A percentile compares a stretch with the other conserved stretches of the same genome.
phyloP scores from a whole-genome alignment of 2,888 invertebrate species.

The Pyrrhosoma nymphula region DNA sequence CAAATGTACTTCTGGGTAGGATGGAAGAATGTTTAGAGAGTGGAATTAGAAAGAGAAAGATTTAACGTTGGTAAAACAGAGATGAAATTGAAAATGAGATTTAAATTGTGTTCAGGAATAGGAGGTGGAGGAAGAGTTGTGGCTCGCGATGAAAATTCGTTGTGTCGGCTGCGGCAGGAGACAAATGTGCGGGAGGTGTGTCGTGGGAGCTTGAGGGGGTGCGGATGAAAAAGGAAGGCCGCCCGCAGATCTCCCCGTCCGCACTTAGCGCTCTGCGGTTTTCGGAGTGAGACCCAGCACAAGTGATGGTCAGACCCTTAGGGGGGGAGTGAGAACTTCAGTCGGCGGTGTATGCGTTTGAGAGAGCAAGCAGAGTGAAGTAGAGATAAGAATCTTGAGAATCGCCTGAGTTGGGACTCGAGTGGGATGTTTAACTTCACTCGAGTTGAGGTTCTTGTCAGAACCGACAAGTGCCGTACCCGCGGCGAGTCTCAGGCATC shows the following conservation, averaged over 20 bases:
- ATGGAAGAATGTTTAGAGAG: no score
- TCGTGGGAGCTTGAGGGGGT: background rate
- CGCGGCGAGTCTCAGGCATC: background rate
- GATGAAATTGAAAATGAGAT: background rate
- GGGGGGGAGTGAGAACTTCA: background rate
- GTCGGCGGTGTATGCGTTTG: background rate
- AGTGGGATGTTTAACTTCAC: constrained; percentile 14
- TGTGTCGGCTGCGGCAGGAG: background rate
- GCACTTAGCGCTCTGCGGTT: background rate
- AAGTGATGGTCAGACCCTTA: background rate
- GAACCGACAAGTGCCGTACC: background rate
- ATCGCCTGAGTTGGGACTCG: background rate
- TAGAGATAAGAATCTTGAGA: constrained; percentile 9
- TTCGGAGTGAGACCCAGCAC: background rate
- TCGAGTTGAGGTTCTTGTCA: background rate
- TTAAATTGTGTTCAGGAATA: background rate
- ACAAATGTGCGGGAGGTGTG: background rate
- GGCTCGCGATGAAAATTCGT: background rate
- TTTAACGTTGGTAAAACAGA: no score
- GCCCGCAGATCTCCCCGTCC: background rate
- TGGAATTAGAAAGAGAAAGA: no score
- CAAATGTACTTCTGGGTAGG: no score
- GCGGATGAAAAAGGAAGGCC: background rate
- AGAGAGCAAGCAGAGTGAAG: background rate
- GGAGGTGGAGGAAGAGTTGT: background rate